Conservation (phyloP, 2,113 vertebrate species). For the Lathamus discolor region DNA sequence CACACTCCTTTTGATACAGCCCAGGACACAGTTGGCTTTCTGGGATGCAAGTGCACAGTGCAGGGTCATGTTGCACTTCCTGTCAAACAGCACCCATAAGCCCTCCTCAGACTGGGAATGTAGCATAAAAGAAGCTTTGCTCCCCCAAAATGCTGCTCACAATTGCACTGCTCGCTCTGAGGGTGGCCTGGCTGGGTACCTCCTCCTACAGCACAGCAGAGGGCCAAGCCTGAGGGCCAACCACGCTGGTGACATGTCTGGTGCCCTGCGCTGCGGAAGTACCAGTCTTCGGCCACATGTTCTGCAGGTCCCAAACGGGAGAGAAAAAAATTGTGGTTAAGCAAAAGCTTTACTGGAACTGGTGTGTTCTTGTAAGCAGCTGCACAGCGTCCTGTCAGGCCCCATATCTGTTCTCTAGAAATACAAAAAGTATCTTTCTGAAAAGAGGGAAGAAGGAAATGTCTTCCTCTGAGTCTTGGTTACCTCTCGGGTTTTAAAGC, state of each 20-base stretch:
- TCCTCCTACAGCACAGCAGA: neutral
- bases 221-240: neutral
- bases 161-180: rapidly evolving
- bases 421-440: rapidly evolving
- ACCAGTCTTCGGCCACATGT: rapidly evolving
- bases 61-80: neutral
- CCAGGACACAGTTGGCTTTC: neutral
- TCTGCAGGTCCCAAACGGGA: neutral
- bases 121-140: neutral
- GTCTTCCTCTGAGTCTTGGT: neutral
- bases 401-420: neutral
- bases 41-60: neutral
- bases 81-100: neutral
- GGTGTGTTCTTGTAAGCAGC: rapidly evolving
- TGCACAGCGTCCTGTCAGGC: neutral
- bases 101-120: neutral
- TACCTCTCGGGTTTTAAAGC: neutral
- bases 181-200: neutral
- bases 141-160: rapidly evolving
- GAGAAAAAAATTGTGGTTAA: neutral
- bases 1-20: neutral
- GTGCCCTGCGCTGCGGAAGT: rapidly evolving
- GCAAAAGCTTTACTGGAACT: neutral
- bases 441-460: neutral
- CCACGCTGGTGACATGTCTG: rapidly evolving